phyloP scores from a whole-genome alignment of 2,113 vertebrate genomes.

The Pholis gunnellus region DNA sequence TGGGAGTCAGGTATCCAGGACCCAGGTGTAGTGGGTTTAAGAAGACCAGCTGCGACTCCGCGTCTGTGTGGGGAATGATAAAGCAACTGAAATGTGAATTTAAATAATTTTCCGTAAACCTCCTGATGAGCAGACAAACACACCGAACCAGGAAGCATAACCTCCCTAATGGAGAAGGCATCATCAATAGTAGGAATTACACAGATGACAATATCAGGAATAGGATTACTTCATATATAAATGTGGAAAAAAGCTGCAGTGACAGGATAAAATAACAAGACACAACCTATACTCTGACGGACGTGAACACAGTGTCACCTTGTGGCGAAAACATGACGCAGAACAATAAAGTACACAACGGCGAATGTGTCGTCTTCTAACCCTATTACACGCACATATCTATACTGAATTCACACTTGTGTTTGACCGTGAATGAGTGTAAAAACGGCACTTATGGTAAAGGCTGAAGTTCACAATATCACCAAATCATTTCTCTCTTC shows the following conservation, averaged over 20 bases:
- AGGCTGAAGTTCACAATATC: background rate
- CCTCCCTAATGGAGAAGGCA: background rate
- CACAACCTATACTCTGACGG: background rate
- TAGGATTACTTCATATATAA: background rate
- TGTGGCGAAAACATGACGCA: background rate
- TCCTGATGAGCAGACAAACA: background rate
- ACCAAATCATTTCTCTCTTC: background rate
- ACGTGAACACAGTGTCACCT: conserved; percentile 8
- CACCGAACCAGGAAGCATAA: background rate
- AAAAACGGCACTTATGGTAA: background rate
- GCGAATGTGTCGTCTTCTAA: background rate
- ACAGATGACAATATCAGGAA: background rate
- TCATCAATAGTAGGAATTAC: background rate
- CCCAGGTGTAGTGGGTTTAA: background rate
- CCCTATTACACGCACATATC: background rate
- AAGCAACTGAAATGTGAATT: background rate
- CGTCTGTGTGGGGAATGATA: background rate
- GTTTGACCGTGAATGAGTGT: background rate
- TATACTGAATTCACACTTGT: background rate
- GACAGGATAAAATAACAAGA: background rate
- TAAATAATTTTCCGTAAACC: background rate
- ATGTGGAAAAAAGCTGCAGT: background rate
- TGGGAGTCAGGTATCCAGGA: background rate
- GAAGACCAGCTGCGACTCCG: background rate
- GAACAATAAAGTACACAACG: background rate